A percentile compares a stretch with the other conserved stretches of the same genome.
Conservation (phyloP, 2,797 vertebrate genomes). For the Sus cebifrons region DNA sequence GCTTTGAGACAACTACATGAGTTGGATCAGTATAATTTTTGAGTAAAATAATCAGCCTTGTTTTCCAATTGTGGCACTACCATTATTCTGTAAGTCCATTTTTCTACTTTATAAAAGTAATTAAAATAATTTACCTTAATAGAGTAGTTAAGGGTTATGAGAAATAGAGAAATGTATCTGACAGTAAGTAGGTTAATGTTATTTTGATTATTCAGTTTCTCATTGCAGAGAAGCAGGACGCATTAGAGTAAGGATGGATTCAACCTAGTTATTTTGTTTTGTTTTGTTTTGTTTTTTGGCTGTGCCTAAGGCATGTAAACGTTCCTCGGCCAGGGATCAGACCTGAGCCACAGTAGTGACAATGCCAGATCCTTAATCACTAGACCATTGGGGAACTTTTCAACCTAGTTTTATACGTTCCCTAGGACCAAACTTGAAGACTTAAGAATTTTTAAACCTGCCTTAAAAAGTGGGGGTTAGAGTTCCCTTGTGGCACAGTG, state of each 20-base stretch:
- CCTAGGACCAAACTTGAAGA: neutral
- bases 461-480: neutral
- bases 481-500: too few relatives aligned
- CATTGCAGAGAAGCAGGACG: neutral
- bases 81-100: neutral
- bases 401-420: neutral
- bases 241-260: neutral
- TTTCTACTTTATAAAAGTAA: neutral
- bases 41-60: neutral
- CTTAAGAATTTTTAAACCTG: neutral
- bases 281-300: too few relatives aligned
- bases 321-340: too few relatives aligned
- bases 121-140: constrained; percentile 59
- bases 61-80: neutral
- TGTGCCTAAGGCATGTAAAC: too few relatives aligned
- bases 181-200: neutral
- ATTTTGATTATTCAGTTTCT: constrained; percentile 43
- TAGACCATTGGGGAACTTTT: neutral
- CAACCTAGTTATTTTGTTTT: neutral
- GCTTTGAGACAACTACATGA: neutral
- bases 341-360: too few relatives aligned
- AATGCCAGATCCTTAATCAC: too few relatives aligned
- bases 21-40: neutral
- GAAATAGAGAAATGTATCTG: neutral
- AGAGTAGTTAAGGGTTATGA: neutral